A percentile compares a stretch with the other conserved stretches of the same genome.
phyloP scores from a whole-genome alignment of 2,113 vertebrate species.

The Ardeotis arabs region DNA sequence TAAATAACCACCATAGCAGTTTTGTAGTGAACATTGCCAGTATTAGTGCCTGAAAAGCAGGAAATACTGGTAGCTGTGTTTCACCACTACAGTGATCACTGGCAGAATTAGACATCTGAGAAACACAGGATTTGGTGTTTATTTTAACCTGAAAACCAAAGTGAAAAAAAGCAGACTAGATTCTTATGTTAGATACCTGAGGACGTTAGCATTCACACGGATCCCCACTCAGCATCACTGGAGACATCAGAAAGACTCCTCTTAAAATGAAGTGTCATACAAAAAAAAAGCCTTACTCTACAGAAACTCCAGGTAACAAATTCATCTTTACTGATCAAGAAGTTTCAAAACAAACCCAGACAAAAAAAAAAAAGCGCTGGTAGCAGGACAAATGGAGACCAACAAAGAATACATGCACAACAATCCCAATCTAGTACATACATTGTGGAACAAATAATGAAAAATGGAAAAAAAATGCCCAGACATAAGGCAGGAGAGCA shows the following conservation, averaged over 20 bases:
- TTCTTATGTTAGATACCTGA: neutral
- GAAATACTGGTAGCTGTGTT: neutral
- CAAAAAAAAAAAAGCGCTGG: neutral
- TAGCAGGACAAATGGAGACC: neutral
- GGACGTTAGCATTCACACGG: fast-evolving
- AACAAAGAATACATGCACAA: fast-evolving
- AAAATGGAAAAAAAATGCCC: neutral
- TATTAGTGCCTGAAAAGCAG: neutral
- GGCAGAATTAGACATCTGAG: neutral
- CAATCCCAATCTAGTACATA: neutral
- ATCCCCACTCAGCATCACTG: neutral
- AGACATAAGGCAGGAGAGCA: neutral
- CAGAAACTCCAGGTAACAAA: neutral
- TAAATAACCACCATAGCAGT: neutral
- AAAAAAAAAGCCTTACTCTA: neutral
- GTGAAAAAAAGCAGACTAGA: neutral
- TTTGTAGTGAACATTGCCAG: neutral
- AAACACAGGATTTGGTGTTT: neutral
- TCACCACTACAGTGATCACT: neutral
- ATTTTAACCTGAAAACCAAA: neutral
- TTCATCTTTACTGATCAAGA: neutral
- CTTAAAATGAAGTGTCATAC: neutral
- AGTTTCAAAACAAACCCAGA: neutral
- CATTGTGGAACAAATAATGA: neutral
- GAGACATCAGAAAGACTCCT: neutral